phyloP scores from a whole-genome alignment of 2,113 vertebrate genomes.

The Polyodon spathula region DNA sequence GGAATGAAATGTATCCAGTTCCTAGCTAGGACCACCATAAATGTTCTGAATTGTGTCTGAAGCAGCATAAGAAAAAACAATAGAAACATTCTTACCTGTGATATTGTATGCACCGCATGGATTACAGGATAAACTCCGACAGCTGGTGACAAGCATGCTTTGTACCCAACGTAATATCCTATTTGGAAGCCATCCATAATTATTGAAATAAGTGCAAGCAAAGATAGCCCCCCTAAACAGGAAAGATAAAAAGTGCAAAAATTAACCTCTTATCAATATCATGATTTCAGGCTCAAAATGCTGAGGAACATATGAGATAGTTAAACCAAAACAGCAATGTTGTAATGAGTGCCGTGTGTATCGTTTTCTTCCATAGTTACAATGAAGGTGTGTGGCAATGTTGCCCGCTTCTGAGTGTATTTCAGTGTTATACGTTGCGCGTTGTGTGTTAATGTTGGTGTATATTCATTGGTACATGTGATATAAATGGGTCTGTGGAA shows the following conservation, averaged over 20 bases:
- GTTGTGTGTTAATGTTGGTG: too few relatives aligned
- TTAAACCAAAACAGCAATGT: too few relatives aligned
- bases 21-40: conserved; percentile 17
- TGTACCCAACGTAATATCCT: conserved; percentile 83
- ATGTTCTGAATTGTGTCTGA: background rate
- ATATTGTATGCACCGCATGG: conserved; percentile 76
- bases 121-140: conserved; percentile 80
- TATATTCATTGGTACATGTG: too few relatives aligned
- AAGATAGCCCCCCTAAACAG: conserved; percentile 71
- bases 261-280: background rate
- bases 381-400: too few relatives aligned
- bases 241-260: conserved; percentile 11
- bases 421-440: too few relatives aligned
- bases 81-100: conserved; percentile 67
- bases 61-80: conserved; percentile 14
- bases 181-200: conserved; percentile 87
- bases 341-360: too few relatives aligned
- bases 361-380: too few relatives aligned
- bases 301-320: too few relatives aligned
- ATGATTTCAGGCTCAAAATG: background rate
- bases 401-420: too few relatives aligned
- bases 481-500: too few relatives aligned
- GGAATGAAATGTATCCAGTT: conserved; percentile 47
- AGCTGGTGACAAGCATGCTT: conserved; percentile 70
- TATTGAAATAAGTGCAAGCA: conserved; percentile 81